Base-by-base conservation (phyloP, 2,113 vertebrate species). In the Atractosteus spatula region DNA sequence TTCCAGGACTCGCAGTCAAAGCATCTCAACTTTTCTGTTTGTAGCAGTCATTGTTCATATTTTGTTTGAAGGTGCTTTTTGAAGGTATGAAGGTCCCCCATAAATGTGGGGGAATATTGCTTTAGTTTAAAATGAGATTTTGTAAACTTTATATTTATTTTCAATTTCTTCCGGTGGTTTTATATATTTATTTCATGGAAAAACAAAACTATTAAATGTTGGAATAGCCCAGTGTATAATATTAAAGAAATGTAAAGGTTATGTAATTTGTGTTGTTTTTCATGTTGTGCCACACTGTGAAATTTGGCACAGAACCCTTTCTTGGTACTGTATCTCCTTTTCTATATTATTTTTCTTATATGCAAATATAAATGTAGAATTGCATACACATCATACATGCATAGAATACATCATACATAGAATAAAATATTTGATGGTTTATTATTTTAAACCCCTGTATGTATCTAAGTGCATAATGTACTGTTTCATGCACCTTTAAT, bases 241-340 rank as follows among this genome's bases (percentile, higher is more conserved):
- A 90, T 90, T 92, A 91, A 91, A 91, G 86, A 83, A 84, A 76
- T 80, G 79, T 82, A 82, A 88, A 73, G 83, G 71, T 75, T 81
- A 84, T 88, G 82, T 78, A 72, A 77, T 80, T 84, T 86, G 86
- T 90, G 84, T 88, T 85, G 82, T 90, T 85, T 87, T 70, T 89
- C 79, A 79, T 89, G 78, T 74, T 72, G 66, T 71, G 76, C 78
- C 68, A 73, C 66, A 68, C 67, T 71, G 70, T 55, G 57, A 74
- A 77, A 75, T 61, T 59, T 71, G 66, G 59, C n/a, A 66, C 47
- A 67, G 41, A 6, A 41, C 42, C 11, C 55, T 51, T 55, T 41
- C 55, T 69, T 62, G 61, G 75, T 66, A 51, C 51, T 68, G 62
- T 29, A 29, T 29, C 29, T 29, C 29, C 29, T 29, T 29, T 29